A percentile compares a stretch with the other conserved stretches of the same genome.
phyloP scores from a whole-genome alignment of 2,113 vertebrate species.

The Colaptes auratus region DNA sequence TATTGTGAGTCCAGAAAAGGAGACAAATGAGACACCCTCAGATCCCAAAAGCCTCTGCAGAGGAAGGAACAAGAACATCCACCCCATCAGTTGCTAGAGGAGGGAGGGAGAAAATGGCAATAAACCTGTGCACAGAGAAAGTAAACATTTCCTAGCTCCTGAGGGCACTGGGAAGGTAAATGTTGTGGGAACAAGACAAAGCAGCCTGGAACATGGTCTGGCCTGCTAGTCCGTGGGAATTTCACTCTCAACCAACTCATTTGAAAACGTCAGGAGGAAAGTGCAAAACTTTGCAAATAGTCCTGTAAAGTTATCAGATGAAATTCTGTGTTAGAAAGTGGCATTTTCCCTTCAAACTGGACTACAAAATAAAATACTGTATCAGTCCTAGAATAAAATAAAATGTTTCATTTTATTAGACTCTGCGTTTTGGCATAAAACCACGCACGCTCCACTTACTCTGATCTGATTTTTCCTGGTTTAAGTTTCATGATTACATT shows the following conservation, averaged over 20 bases:
- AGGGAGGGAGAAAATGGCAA: background rate
- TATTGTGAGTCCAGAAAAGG: accelerated
- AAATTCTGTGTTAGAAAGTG: background rate
- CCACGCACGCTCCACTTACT: background rate
- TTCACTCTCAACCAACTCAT: background rate
- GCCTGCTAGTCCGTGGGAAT: background rate
- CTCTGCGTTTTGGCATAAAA: background rate
- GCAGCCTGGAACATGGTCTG: background rate
- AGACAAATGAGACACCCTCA: background rate
- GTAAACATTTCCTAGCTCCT: background rate
- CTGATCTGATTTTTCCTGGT: background rate
- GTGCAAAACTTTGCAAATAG: background rate
- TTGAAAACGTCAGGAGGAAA: background rate
- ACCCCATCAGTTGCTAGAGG: background rate
- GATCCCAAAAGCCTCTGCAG: background rate
- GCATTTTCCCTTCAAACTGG: background rate
- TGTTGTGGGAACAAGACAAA: background rate
- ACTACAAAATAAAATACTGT: background rate
- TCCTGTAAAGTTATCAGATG: background rate
- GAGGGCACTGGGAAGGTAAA: background rate
- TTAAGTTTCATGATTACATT: background rate
- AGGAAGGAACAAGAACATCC: background rate
- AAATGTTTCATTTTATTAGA: background rate
- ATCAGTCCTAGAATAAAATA: background rate
- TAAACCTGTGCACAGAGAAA: background rate